A percentile compares a stretch with the other conserved stretches of the same genome.
Evolutionary conservation across 2,797 vertebrate genomes (phyloP).

Genomic region (Pipistrellus pygmaeus): DNA sequence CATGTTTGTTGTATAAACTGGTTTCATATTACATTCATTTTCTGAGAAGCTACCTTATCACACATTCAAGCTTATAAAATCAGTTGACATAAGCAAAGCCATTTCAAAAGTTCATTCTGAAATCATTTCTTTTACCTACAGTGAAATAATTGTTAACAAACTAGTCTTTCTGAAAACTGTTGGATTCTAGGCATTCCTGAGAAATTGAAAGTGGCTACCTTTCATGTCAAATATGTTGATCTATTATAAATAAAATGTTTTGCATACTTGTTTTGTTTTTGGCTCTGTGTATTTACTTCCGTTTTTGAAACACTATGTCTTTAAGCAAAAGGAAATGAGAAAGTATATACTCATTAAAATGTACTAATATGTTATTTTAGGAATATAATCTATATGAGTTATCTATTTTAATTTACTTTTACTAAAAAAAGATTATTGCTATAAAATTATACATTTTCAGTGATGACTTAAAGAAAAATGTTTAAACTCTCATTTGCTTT

Average conservation of each 20-base stretch:
- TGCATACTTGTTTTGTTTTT: slow-evolving; percentile 83
- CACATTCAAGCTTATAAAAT: slow-evolving; percentile 51
- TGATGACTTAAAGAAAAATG: slow-evolving; percentile 64
- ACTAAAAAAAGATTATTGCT: slow-evolving; percentile 46
- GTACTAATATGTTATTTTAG: slow-evolving; percentile 40
- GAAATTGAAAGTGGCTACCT: slow-evolving; percentile 87
- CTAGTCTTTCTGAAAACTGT: slow-evolving; percentile 84
- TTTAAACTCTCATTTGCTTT: slow-evolving; percentile 53
- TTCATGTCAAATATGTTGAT: slow-evolving; percentile 88
- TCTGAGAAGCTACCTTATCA: slow-evolving; percentile 54
- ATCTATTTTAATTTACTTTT: slow-evolving; percentile 43
- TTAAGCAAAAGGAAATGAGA: neutral
- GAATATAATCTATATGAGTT: slow-evolving; percentile 53
- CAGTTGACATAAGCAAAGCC: slow-evolving; percentile 63
- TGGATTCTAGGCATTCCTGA: slow-evolving; percentile 87
- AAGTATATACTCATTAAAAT: neutral
- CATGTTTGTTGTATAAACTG: slow-evolving; percentile 61
- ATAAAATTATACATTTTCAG: slow-evolving; percentile 61
- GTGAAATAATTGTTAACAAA: slow-evolving; percentile 77
- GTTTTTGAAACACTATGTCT: slow-evolving; percentile 44
- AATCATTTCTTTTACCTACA: slow-evolving; percentile 69
- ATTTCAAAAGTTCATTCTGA: slow-evolving; percentile 66
- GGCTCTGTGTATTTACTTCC: slow-evolving; percentile 79
- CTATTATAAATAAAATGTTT: slow-evolving; percentile 90
- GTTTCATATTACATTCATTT: slow-evolving; percentile 61